A percentile compares a stretch with the other conserved stretches of the same genome.
phyloP scores from a whole-genome alignment of 2,888 invertebrate species.

The Eledona agricola region DNA sequence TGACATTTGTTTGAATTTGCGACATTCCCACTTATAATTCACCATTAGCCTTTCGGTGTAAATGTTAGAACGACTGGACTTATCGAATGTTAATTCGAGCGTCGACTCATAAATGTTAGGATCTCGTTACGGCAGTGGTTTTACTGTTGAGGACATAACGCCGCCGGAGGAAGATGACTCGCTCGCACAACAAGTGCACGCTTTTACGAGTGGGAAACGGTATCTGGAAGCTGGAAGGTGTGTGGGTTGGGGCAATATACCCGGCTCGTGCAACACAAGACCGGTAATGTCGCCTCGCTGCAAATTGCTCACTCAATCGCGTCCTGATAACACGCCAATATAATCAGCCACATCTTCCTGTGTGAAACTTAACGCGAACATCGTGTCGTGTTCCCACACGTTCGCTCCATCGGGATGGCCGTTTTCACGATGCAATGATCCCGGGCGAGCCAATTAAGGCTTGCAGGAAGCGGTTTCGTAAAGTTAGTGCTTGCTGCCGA shows the following conservation, averaged over 20 bases:
- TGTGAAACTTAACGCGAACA: constrained; percentile 26
- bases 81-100: no score
- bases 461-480: constrained; percentile 20
- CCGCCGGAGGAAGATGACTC: neutral
- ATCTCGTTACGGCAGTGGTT: no score
- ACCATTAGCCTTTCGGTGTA: no score
- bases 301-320: constrained; percentile 50
- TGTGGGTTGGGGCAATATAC: constrained; percentile 13
- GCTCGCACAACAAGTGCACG: neutral
- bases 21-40: no score
- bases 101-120: no score
- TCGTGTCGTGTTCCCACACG: constrained; percentile 30
- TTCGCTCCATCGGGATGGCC: constrained; percentile 16
- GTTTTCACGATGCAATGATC: constrained; percentile 13
- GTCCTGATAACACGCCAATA: constrained; percentile 45
- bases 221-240: constrained; percentile 2
- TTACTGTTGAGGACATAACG: constrained; percentile 7
- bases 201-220: constrained; percentile 22
- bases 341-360: constrained; percentile 44
- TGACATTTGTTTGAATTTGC: no score
- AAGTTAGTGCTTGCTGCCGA: constrained; percentile 7
- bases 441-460: constrained; percentile 23
- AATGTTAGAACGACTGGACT: no score
- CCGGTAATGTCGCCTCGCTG: constrained; percentile 29
- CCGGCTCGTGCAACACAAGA: constrained; percentile 15